Evolutionary conservation across 2,888 invertebrate genomes (phyloP), one percentile per base, ranked within the genome.

Genomic region (Tenthredo livida): DNA sequence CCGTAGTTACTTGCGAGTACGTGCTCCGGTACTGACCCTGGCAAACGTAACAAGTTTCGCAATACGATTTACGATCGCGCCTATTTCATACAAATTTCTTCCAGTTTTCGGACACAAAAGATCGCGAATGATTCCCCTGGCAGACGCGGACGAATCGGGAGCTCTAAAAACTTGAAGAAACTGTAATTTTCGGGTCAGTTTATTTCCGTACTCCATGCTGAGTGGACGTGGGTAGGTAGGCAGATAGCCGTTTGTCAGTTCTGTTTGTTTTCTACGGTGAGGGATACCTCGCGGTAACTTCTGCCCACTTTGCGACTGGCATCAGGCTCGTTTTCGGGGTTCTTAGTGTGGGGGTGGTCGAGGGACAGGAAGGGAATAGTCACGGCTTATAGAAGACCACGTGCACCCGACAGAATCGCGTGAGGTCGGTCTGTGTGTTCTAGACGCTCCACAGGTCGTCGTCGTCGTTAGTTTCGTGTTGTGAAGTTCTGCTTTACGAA

Each of bases 341-440:
- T 47, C 17, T 15, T 25, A n/a, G 77, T 17, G 40, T 12, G n/a
- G 80, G 58, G 80, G 58, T 80, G 37, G n/a, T 15, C n/a, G 5
- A 58, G 80, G 80, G 80, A 80, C 80, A 80, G 80, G 80, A 80
- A 80, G 80, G 80, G 80, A 58, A 80, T 37, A 37, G 80, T 61
- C 40, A 80, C 61, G 15, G 80, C 37, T n/a, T 80, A 61, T 80
- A 58, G 40, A 40, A 61, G 37, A 61, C 80, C 80, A 80, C 80
- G 80, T 80, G 80, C 80, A 80, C 21, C 43, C 80, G 15, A 58
- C 40, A 40, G 61, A 33, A 50, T 33, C 77, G 58, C 80, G 58
- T 40, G 15, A 37, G 58, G 37, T 17, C 40, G 21, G 37, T 17
- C 58, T 80, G 33, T 37, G 33, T 58, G 37, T 43, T 80, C 61